Conservation (phyloP, 2,888 invertebrate genomes). For the Amiota minor region DNA sequence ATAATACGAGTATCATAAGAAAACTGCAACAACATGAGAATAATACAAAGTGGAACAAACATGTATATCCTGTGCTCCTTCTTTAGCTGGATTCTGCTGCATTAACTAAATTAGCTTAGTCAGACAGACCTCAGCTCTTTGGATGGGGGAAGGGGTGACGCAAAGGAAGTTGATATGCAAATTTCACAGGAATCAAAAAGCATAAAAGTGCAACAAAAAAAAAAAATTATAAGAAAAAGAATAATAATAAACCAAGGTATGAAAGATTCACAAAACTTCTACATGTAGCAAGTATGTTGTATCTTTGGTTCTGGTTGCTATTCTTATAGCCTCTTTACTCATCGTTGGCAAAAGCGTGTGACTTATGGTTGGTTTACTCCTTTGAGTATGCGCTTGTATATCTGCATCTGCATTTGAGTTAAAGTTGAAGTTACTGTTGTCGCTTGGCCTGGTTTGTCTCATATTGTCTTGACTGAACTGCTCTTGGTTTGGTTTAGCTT, state of each 20-base stretch:
- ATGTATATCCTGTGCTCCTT: conserved; percentile 19
- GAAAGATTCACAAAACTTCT: conserved; percentile 14
- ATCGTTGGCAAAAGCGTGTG: conserved; percentile 60
- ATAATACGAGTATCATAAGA: conserved; percentile 44
- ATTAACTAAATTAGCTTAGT: conserved; percentile 62
- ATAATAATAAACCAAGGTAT: conserved; percentile 18
- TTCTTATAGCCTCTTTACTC: conserved; percentile 18
- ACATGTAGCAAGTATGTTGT: neutral
- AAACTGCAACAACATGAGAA: conserved; percentile 20
- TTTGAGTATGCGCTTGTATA: neutral
- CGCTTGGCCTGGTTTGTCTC: conserved; percentile 32
- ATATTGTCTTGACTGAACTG: neutral
- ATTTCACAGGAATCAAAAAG: conserved; percentile 63
- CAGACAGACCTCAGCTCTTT: neutral
- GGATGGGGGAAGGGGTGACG: conserved; percentile 21
- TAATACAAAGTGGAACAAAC: conserved; percentile 36
- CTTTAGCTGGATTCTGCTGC: conserved; percentile 15
- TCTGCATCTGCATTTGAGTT: conserved; percentile 23
- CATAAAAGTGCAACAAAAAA: conserved; percentile 33
- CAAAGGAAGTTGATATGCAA: conserved; percentile 52
- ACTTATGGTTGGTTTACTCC: conserved; percentile 55
- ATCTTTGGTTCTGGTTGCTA: neutral
- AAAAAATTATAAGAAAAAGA: conserved; percentile 27
- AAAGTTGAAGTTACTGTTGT: conserved; percentile 33
- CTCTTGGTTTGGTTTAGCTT: conserved; percentile 29